Base-by-base conservation (phyloP, 2,113 vertebrate genomes). In the Actenoides hombroni region DNA sequence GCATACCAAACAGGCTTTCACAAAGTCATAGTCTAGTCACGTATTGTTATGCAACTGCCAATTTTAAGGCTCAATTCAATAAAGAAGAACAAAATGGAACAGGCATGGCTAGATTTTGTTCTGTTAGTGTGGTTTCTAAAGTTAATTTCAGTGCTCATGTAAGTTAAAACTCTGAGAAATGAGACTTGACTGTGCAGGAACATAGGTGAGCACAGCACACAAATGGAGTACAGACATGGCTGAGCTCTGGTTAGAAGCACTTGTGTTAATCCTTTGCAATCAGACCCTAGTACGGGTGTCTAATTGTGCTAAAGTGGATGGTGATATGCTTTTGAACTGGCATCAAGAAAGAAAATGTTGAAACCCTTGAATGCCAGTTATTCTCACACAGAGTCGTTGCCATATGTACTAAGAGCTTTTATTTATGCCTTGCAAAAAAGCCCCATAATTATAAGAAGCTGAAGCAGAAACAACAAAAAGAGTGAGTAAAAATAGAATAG, bases 31-130 rank as follows among this genome's bases (percentile, higher is more conserved):
- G 48, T 79, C 88, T 79, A 87, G 88, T 86, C 88, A 88, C 24
- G 56, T 70, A 91, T 80, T 90, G 81, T 92, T 92, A 89, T 81
- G 86, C 92, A 95, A 95, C 82, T 91, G 75, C 71, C 91, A 88
- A 79, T 95, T 94, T 90, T 89, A 82, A 91, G 68, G 44, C 85
- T 81, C 84, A 88, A 33, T 97, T 97, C 84, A 95, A 97, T 88
- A 88, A 70, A 70, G 65, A 92, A 86, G 54, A 95, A 91, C 64
- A 95, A 95, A 96, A 91, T 67, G 59, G 86, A 94, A 86, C n/a
- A 90, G 68, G 37, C 46, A 35, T n/a, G 57, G 39, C 44, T 91
- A 94, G 95, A 77, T 73, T 92, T 46, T 61, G 51, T 82, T 94
- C 73, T 84, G 65, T 82, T 91, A 76, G 44, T 23, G 33, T 37